Evolutionary conservation across 2,797 vertebrate genomes (phyloP).

Genomic region (Sylvilagus floridanus): DNA sequence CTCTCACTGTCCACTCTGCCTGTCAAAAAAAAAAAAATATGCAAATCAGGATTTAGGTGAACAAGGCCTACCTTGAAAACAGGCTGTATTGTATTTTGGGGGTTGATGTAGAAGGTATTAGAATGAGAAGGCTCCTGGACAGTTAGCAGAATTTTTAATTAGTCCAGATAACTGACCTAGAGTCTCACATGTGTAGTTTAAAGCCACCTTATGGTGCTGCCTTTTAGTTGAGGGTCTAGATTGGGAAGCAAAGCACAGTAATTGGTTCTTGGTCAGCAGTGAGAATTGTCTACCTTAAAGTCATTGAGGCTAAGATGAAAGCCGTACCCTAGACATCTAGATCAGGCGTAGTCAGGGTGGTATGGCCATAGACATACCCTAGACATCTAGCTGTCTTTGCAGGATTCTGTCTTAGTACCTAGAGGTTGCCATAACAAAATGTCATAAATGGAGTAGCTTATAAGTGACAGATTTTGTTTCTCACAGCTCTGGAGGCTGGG

Average conservation of each 20-base stretch:
- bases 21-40: not conserved
- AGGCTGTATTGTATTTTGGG: not conserved
- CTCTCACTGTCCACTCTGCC: too few species aligned
- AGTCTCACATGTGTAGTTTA: not conserved
- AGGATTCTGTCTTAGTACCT: not conserved
- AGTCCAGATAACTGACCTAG: not conserved
- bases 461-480: not conserved
- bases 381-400: not conserved
- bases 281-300: not conserved
- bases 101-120: not conserved
- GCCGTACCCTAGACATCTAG: not conserved
- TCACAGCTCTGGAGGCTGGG: not conserved
- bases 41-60: too few species aligned
- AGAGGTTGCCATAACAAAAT: not conserved
- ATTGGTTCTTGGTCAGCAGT: not conserved
- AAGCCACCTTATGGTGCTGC: accelerated
- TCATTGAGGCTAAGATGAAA: not conserved
- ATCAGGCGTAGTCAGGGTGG: too few species aligned
- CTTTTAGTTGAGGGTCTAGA: not conserved
- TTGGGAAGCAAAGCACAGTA: not conserved
- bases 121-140: not conserved
- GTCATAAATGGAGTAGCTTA: not conserved
- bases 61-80: not conserved
- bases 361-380: too few species aligned
- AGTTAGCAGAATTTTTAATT: not conserved